phyloP scores from a whole-genome alignment of 2,797 vertebrate species.

The Remorina albescens region DNA sequence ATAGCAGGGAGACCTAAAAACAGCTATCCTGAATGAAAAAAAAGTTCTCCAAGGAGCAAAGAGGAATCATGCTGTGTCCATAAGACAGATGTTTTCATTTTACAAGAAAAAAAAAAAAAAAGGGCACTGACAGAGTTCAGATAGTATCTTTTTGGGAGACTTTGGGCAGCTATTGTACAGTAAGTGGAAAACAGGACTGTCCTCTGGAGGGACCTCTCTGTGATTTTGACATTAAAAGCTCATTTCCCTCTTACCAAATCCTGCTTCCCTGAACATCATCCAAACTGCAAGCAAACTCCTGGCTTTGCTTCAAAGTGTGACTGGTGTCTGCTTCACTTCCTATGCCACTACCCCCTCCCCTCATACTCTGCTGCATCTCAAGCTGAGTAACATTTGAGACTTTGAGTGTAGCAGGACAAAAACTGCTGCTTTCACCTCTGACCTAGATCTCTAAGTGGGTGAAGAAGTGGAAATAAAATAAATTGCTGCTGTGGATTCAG shows the following conservation, averaged over 20 bases:
- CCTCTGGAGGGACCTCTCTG: conserved; percentile 57
- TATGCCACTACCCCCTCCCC: conserved; percentile 57
- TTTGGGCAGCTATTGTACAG: conserved; percentile 39
- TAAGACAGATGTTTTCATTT: conserved; percentile 61
- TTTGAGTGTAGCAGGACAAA: not conserved
- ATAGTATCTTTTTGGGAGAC: conserved; percentile 44
- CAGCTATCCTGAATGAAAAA: conserved; percentile 30
- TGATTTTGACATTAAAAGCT: conserved; percentile 68
- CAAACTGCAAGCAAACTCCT: conserved; percentile 70
- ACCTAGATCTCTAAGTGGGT: conserved; percentile 35
- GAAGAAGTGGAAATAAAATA: conserved; percentile 14
- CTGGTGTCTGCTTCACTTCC: conserved; percentile 77
- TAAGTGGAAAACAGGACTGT: conserved; percentile 63
- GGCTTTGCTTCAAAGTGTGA: conserved; percentile 77
- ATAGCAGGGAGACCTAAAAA: conserved; percentile 31
- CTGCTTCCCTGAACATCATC: conserved; percentile 55
- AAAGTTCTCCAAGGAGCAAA: conserved; percentile 17
- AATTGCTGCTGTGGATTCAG: not conserved
- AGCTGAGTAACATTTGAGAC: conserved; percentile 24
- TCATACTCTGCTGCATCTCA: conserved; percentile 38
- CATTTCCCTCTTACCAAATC: conserved; percentile 62
- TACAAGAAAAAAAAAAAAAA: conserved; percentile 16
- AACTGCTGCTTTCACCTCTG: conserved; percentile 34
- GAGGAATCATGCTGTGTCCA: conserved; percentile 11
- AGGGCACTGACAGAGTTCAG: conserved; percentile 10